Conservation (phyloP, 1,140 invertebrate genomes). For the Drosophila mojavensis region DNA sequence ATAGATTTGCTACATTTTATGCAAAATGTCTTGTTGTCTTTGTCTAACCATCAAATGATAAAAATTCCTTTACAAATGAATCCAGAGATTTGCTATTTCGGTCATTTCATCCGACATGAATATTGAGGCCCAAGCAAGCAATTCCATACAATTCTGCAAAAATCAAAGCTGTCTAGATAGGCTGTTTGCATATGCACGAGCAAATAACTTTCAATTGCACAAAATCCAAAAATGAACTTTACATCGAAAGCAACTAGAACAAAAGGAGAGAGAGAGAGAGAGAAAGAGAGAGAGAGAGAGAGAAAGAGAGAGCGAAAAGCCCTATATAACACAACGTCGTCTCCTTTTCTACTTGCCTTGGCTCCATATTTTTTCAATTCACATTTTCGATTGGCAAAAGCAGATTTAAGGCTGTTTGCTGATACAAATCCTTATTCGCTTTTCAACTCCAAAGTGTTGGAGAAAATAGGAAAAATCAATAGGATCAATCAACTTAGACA, state of each 20-base stretch:
- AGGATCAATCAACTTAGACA: constrained; percentile 74
- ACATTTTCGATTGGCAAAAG: constrained; percentile 3
- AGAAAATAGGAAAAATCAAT: constrained; percentile 69
- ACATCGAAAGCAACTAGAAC: not conserved
- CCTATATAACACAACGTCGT: not conserved
- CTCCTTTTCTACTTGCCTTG: not conserved
- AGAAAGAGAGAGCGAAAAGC: not conserved
- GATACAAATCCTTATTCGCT: constrained; percentile 58
- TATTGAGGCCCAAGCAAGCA: no score
- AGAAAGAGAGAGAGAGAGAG: not conserved
- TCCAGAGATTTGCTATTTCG: no score
- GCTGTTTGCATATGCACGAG: no score
- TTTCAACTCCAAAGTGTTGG: constrained; percentile 49
- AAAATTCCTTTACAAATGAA: no score
- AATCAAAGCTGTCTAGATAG: no score
- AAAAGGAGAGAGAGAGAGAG: not conserved
- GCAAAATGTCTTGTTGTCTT: no score
- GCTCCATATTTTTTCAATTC: not conserved
- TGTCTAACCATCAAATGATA: no score
- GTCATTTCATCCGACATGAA: no score
- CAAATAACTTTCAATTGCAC: no score
- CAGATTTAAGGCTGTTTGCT: constrained; percentile 41
- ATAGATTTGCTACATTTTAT: no score
- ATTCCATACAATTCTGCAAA: no score
- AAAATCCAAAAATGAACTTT: no score